Evolutionary conservation across 2,797 vertebrate species (phyloP), one percentile per base, ranked within the genome.

Genomic region (Mallotus villosus): DNA sequence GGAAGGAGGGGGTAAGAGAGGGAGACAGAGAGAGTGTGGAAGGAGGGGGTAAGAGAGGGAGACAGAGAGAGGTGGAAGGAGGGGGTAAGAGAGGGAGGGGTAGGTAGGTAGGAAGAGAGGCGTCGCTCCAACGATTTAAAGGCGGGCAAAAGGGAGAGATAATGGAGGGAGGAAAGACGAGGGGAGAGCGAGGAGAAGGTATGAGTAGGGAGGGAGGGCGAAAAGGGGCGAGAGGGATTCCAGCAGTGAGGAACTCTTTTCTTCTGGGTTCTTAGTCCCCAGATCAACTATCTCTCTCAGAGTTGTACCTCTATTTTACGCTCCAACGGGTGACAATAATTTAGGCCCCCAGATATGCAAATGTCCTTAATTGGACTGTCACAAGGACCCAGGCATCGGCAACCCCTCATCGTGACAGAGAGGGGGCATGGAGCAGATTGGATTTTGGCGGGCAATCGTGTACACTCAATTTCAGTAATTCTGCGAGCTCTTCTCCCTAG

Each of bases 281-380:
- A 81, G 81, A 90, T 89, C 82, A 68, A 70, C 72, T 75, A 81
- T 76, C 82, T 85, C 72, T 49, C 78, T 79, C 74, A 24, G 80
- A 74, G 76, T 82, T 67, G 75, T 72, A 73, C 81, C 80, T 86
- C 84, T 79, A 86, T 89, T 90, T 91, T 89, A 88, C 86, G 90
- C 88, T 88, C 87, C 85, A 89, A 74, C 6, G 71, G 73, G 81
- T 86, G 87, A 87, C 85, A 88, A 89, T 91, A 90, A 91, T 90
- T 92, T 87, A 86, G 87, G 77, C 82, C 80, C 80, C 77, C 81
- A 49, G 74, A 88, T 90, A 92, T 91, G 90, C 89, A 92, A 92
- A 91, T 87, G 74, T 65, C 60, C 84, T 90, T 92, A 91, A 92
- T 90, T 90, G 90, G 88, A 89, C 86, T 92, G 90, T 91, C 87